Evolutionary conservation across 1,140 invertebrate species (phyloP).

Genomic region (Mya arenaria): DNA sequence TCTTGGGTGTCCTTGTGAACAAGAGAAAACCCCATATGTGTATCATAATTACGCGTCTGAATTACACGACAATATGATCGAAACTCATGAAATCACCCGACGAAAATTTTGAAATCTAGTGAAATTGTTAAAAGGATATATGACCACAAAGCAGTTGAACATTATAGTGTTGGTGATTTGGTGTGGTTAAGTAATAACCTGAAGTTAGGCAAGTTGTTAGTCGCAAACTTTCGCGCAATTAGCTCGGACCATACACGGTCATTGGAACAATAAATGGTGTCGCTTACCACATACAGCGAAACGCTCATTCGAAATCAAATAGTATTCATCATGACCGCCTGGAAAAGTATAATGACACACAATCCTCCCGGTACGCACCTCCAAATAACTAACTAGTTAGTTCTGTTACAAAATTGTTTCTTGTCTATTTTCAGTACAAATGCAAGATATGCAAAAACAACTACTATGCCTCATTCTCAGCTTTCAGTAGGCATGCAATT

Average conservation of each 20-base stretch:
- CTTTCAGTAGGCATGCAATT: too few species aligned
- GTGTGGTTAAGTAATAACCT: not conserved
- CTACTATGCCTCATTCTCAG: too few species aligned
- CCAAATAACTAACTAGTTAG: too few species aligned
- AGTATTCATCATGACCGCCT: conserved; percentile 4
- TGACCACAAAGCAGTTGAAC: not conserved
- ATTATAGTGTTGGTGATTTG: not conserved
- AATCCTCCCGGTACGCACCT: too few species aligned
- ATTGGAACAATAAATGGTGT: conserved; percentile 7
- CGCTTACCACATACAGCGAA: not conserved
- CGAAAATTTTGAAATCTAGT: not conserved
- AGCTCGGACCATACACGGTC: not conserved
- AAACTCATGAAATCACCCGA: conserved; percentile 5
- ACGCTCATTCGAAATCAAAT: not conserved
- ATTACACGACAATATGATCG: not conserved
- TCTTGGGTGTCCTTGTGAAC: not conserved
- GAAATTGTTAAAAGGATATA: not conserved
- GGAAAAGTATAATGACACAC: too few species aligned
- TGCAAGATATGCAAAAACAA: too few species aligned
- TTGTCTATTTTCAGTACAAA: too few species aligned
- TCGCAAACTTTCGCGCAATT: not conserved
- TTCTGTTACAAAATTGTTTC: too few species aligned
- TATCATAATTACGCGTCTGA: not conserved
- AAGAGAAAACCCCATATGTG: not conserved
- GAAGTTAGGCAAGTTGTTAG: not conserved